Evolutionary conservation across 2,113 vertebrate species (phyloP).

Genomic region (Columbina picui): DNA sequence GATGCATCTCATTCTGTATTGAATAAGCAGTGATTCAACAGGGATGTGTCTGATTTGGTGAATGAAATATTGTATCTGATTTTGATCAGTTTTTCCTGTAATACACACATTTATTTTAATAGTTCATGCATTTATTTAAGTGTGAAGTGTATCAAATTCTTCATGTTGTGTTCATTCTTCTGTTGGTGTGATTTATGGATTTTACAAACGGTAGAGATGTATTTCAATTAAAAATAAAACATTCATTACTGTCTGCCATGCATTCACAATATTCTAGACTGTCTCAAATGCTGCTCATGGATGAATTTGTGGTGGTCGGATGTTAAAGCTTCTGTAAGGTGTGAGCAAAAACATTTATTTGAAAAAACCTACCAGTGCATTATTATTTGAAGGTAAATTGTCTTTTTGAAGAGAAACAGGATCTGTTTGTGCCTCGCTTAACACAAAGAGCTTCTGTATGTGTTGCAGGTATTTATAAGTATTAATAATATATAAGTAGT

Average conservation of each 20-base stretch:
- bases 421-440: background rate
- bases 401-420: background rate
- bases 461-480: background rate
- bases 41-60: slow-evolving; percentile 75
- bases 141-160: slow-evolving; percentile 69
- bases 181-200: slow-evolving; percentile 71
- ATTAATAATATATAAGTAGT: background rate
- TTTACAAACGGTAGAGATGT: slow-evolving; percentile 47
- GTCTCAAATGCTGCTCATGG: background rate
- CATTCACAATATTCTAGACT: background rate
- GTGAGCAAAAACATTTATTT: background rate
- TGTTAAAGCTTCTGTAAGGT: background rate
- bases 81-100: slow-evolving; percentile 77
- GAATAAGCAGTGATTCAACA: slow-evolving; percentile 77
- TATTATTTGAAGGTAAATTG: background rate
- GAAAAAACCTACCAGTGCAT: background rate
- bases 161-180: slow-evolving; percentile 55
- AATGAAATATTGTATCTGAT: slow-evolving; percentile 77
- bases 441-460: background rate
- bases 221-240: slow-evolving; percentile 71
- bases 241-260: slow-evolving; percentile 35
- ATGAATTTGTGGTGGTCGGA: background rate
- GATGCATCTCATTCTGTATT: slow-evolving; percentile 72
- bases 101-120: slow-evolving; percentile 79
- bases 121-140: slow-evolving; percentile 75